Conservation (phyloP, 2,113 vertebrate genomes). For the Thalassarche chlororhynchos region DNA sequence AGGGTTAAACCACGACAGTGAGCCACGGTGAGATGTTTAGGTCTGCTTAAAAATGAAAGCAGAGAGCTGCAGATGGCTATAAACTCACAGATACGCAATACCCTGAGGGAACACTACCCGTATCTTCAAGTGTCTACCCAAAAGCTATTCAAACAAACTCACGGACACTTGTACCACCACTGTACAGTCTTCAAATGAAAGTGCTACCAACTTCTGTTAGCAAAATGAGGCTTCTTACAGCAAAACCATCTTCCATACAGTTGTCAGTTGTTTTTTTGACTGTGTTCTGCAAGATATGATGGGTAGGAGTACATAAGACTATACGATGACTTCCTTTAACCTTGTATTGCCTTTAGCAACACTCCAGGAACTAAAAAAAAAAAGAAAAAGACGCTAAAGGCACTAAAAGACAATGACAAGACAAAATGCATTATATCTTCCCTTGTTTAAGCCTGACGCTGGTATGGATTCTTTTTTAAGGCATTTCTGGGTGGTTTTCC, state of each 20-base stretch:
- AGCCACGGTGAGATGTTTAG: background rate
- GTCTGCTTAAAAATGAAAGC: background rate
- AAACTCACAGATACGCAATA: background rate
- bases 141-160: background rate
- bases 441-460: background rate
- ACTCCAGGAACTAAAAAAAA: background rate
- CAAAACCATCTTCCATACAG: background rate
- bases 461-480: background rate
- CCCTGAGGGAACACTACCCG: background rate
- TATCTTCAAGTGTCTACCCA: background rate
- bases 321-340: background rate
- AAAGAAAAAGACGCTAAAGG: background rate
- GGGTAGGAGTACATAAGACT: background rate
- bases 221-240: background rate
- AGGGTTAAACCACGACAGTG: too few species aligned
- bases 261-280: background rate
- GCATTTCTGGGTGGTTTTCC: background rate
- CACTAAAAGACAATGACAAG: background rate
- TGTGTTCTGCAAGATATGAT: background rate
- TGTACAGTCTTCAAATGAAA: background rate
- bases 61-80: background rate
- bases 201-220: background rate
- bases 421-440: background rate
- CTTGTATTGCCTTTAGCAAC: background rate
- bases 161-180: background rate